Evolutionary conservation across 1,140 invertebrate genomes (phyloP).

Genomic region (Latrodectus geometricus): DNA sequence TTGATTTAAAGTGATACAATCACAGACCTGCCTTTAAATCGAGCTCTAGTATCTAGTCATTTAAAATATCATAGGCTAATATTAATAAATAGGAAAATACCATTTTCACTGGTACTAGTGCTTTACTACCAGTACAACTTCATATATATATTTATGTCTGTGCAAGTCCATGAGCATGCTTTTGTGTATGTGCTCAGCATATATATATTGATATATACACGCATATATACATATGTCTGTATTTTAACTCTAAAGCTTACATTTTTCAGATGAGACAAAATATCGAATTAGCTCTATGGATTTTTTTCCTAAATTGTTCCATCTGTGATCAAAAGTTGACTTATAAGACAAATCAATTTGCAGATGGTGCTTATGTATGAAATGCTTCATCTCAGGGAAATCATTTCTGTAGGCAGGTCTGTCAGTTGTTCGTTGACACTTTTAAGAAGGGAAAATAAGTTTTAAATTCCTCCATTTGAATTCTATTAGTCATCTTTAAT

Average conservation of each 20-base stretch:
- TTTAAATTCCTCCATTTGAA: too few species aligned
- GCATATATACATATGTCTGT: background rate
- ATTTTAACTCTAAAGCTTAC: constrained; percentile 9
- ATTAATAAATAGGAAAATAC: constrained; percentile 36
- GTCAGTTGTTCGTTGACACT: constrained; percentile 24
- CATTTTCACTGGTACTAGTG: constrained; percentile 50
- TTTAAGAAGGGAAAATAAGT: too few species aligned
- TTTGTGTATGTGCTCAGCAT: constrained; percentile 40
- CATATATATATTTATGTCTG: constrained; percentile 24
- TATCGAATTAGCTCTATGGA: constrained; percentile 27
- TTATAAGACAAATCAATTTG: constrained; percentile 54
- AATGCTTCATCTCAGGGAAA: constrained; percentile 61
- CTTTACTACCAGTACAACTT: constrained; percentile 27
- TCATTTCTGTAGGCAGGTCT: constrained; percentile 60
- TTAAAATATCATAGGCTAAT: constrained; percentile 56
- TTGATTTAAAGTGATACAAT: constrained; percentile 36
- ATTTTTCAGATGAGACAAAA: constrained; percentile 12
- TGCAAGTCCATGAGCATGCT: constrained; percentile 34
- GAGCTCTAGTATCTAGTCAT: constrained; percentile 60
- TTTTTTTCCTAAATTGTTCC: constrained; percentile 47
- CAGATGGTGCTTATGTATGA: constrained; percentile 58
- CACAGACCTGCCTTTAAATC: constrained; percentile 60
- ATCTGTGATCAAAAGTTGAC: constrained; percentile 50
- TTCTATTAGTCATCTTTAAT: too few species aligned
- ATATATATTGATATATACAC: constrained; percentile 45